Conservation (phyloP, 2,888 invertebrate species). For the Polymixis lichenea region DNA sequence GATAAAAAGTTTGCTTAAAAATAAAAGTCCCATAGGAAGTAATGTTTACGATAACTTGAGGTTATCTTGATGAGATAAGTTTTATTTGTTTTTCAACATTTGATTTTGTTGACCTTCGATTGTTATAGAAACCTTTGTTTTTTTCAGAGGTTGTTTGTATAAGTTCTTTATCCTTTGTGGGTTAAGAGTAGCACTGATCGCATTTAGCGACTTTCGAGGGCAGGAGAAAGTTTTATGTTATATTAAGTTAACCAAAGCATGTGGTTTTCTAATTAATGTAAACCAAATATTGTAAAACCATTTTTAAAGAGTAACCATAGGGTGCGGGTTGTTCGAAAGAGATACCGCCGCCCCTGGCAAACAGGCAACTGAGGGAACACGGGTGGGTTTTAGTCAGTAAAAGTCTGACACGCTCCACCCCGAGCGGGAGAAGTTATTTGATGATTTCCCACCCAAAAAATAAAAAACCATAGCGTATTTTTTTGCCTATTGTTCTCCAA, state of each 20-base stretch:
- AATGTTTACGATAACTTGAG: constrained; percentile 14
- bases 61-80: not conserved
- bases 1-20: constrained; percentile 21
- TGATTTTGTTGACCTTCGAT: not conserved
- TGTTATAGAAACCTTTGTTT: not conserved
- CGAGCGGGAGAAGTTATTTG: no score
- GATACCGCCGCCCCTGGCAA: no score
- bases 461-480: no score
- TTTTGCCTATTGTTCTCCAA: not conserved
- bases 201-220: no score
- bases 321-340: no score
- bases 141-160: not conserved
- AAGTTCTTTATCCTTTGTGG: no score
- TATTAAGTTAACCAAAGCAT: not conserved
- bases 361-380: no score
- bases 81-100: not conserved
- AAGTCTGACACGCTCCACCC: no score
- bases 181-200: no score
- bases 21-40: not conserved
- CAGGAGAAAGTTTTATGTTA: no score
- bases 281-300: not conserved
- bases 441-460: no score
- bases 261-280: not conserved
- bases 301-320: not conserved
- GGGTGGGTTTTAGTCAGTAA: no score